Evolutionary conservation across 1,140 invertebrate species (phyloP).

Genomic region (Nasonia giraulti): DNA sequence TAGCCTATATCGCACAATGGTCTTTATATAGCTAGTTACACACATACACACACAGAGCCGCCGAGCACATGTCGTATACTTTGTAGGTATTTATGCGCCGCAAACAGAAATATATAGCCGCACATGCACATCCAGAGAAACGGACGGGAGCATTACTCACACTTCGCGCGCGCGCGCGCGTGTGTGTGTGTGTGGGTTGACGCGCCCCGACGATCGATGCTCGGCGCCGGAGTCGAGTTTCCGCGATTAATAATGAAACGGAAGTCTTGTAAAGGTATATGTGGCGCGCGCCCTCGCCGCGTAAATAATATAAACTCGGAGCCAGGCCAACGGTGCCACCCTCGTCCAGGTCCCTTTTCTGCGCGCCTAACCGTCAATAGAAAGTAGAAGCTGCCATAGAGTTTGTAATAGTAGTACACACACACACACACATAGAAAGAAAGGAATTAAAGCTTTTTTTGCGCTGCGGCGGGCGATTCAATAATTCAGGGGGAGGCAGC

Average conservation of each 20-base stretch:
- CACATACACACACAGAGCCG: background rate
- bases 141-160: background rate
- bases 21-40: background rate
- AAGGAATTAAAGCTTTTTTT: constrained; percentile 36
- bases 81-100: background rate
- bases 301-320: constrained; percentile 35
- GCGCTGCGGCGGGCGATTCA: background rate
- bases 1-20: background rate
- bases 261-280: background rate
- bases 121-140: background rate
- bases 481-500: background rate
- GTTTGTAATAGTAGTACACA: too few species aligned
- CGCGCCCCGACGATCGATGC: constrained; percentile 27
- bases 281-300: background rate
- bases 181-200: background rate
- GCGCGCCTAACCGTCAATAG: background rate
- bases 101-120: background rate
- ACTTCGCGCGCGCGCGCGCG: background rate
- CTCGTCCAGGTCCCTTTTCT: background rate
- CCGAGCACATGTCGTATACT: background rate
- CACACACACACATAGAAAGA: background rate
- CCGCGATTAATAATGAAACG: constrained; percentile 40
- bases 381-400: background rate
- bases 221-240: constrained; percentile 15
- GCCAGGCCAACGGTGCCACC: background rate